Evolutionary conservation across 2,888 invertebrate species (phyloP).

Genomic region (Ophion ellenae): DNA sequence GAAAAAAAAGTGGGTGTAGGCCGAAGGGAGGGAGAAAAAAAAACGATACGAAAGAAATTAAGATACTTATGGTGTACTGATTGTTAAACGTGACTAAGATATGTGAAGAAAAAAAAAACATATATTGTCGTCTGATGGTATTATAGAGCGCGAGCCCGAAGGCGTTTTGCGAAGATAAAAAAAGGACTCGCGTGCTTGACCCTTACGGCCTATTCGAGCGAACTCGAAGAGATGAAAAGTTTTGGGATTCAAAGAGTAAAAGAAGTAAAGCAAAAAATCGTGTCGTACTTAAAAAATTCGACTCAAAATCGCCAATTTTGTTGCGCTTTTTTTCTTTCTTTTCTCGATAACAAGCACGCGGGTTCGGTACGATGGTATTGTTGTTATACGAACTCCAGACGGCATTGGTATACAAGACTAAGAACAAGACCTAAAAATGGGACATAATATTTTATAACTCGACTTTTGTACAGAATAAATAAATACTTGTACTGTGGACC

Average conservation of each 20-base stretch:
- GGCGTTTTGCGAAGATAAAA: constrained; percentile 65
- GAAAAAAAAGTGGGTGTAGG: constrained; percentile 54
- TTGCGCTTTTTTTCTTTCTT: constrained; percentile 50
- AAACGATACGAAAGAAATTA: constrained; percentile 61
- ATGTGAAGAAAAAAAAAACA: constrained; percentile 71
- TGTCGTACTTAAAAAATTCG: constrained; percentile 18
- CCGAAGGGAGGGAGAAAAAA: constrained; percentile 44
- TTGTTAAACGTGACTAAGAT: constrained; percentile 76
- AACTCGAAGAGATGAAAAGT: constrained; percentile 41
- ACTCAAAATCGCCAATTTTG: constrained; percentile 11
- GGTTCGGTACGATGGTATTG: constrained; percentile 76
- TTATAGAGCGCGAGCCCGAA: constrained; percentile 76
- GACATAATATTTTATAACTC: constrained; percentile 83
- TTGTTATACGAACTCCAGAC: constrained; percentile 80
- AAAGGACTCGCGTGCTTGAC: constrained; percentile 68
- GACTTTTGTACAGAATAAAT: constrained; percentile 83
- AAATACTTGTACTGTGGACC: constrained; percentile 83
- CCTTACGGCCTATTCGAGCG: constrained; percentile 59
- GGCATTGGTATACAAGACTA: constrained; percentile 81
- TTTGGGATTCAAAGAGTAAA: constrained; percentile 27
- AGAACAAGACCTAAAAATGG: constrained; percentile 81
- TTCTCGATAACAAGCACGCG: constrained; percentile 70
- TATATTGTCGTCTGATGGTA: constrained; percentile 76
- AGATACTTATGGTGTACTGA: constrained; percentile 75
- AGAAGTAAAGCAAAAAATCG: constrained; percentile 12